These are phyloP conservation scores for Microcebus ravelobensis DNA, from an alignment of 2,113 vertebrate species.

Conservation along the genomic window DNA sequence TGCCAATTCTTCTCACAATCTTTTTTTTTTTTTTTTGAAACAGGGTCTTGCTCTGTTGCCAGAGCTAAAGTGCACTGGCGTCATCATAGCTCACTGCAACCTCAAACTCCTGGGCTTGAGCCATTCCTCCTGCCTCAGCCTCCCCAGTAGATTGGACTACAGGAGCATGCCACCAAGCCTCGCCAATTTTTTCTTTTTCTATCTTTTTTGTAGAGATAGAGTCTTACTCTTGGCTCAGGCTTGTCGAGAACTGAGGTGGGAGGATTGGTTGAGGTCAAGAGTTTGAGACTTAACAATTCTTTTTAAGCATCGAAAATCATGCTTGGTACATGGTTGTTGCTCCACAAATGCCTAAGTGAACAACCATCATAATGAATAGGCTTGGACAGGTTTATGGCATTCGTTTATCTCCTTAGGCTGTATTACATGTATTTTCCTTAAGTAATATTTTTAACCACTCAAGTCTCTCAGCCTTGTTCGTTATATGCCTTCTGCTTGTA, in stretches of 20 bases:
- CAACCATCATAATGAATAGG: no score
- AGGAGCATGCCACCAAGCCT: no score
- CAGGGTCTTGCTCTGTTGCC: no score
- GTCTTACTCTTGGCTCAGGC: no score
- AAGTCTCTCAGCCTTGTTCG: neutral
- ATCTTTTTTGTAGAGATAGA: no score
- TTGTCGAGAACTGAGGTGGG: no score
- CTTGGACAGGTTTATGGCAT: neutral
- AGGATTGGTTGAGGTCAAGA: neutral
- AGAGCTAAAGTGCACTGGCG: no score
- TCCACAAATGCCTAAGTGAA: neutral
- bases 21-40: neutral
- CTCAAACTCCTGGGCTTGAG: no score
- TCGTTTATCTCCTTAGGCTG: neutral
- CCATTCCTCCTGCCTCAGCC: no score
- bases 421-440: neutral
- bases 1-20: neutral
- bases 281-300: neutral
- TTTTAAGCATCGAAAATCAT: neutral
- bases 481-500: neutral
- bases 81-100: no score
- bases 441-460: neutral
- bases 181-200: no score
- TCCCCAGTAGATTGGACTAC: no score
- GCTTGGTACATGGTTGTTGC: neutral